Evolutionary conservation across 2,797 vertebrate species (phyloP).

Genomic region (Pteropus rufus): DNA sequence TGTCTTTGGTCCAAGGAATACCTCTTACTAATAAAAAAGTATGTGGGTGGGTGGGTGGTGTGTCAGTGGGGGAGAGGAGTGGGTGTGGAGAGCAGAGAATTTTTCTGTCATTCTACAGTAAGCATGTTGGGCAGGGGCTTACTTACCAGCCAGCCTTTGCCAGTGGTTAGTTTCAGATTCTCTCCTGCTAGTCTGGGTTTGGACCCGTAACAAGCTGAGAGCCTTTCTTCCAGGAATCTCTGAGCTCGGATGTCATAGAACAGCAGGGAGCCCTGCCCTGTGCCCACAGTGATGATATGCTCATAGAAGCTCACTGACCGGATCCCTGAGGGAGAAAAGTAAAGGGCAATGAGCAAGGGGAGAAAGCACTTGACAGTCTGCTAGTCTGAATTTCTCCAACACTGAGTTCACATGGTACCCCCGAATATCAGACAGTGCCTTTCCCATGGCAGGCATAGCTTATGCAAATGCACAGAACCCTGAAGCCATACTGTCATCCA

Average conservation of each 20-base stretch:
- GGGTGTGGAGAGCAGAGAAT: not conserved
- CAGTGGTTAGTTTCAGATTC: constrained; percentile 94
- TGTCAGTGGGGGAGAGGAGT: not conserved
- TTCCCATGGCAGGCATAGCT: not conserved
- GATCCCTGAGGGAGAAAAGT: constrained; percentile 86
- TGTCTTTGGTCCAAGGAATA: not conserved
- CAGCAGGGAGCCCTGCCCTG: constrained; percentile 95
- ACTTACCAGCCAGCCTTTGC: constrained; percentile 97
- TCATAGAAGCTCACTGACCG: constrained; percentile 99
- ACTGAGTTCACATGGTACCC: not conserved
- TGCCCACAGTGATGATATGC: constrained; percentile 98
- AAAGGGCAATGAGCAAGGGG: not conserved
- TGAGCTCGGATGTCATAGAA: constrained; percentile 98
- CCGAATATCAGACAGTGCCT: not conserved
- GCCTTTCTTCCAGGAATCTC: constrained; percentile 91
- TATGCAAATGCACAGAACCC: not conserved
- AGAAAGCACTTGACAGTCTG: not conserved
- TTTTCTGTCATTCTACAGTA: not conserved
- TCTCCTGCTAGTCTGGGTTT: constrained; percentile 89
- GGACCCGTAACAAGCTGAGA: constrained; percentile 82
- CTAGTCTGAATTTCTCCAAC: not conserved
- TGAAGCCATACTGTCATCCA: not conserved
- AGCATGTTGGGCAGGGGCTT: not conserved
- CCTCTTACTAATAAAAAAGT: not conserved
- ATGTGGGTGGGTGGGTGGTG: not conserved